Evolutionary conservation across 2,797 vertebrate genomes (phyloP).

Genomic region (Aeoliscus strigatus): DNA sequence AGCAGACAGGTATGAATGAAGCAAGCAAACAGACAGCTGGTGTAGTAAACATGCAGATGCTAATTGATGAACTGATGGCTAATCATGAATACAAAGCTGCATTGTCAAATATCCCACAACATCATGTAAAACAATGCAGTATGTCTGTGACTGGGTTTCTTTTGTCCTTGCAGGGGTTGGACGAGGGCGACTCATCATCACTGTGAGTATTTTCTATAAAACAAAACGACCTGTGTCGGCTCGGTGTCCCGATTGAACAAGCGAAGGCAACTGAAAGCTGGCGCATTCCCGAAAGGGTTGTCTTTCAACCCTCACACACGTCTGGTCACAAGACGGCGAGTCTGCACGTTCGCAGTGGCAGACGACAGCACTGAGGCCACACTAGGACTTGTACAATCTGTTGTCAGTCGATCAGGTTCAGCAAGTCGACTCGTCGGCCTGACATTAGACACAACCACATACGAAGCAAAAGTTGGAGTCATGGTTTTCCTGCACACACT

Average conservation of each 20-base stretch:
- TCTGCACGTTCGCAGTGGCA: constrained; percentile 19
- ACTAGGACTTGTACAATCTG: constrained; percentile 9
- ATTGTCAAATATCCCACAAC: constrained; percentile 6
- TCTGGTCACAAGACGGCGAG: constrained; percentile 11
- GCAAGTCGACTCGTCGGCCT: constrained; percentile 18
- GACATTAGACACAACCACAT: too few species aligned
- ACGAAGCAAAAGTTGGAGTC: too few species aligned
- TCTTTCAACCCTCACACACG: constrained; percentile 9
- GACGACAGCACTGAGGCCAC: constrained; percentile 25
- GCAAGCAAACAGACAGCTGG: constrained; percentile 2
- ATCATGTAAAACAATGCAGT: neutral
- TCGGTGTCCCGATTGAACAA: too few species aligned
- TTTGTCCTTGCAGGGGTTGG: neutral
- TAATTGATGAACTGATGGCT: too few species aligned
- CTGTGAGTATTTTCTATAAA: too few species aligned
- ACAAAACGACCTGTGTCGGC: too few species aligned
- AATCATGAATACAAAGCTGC: too few species aligned
- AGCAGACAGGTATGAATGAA: neutral
- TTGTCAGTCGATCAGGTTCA: constrained; percentile 45
- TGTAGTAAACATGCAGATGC: constrained; percentile 1
- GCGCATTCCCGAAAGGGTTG: too few species aligned
- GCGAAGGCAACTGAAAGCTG: too few species aligned
- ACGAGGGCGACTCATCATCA: neutral
- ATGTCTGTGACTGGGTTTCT: neutral
- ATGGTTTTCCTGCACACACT: neutral